Percentiles rank a stretch among this genome's conserved stretches.
phyloP scores from a whole-genome alignment of 2,113 vertebrate genomes.

The Cichladusa arquata region DNA sequence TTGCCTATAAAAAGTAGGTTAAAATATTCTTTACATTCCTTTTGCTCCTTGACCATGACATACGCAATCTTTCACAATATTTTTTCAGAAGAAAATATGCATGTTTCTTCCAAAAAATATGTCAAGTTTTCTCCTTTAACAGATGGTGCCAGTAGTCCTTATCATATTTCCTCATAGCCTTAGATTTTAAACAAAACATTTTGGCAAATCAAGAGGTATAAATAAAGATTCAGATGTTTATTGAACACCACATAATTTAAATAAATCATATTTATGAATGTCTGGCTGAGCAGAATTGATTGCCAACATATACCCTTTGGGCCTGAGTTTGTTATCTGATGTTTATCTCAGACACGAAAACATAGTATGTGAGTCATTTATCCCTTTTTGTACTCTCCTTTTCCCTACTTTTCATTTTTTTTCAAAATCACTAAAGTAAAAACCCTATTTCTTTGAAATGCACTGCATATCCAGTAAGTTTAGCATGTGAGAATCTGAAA shows the following conservation, averaged over 20 bases:
- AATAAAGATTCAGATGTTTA: constrained; percentile 49
- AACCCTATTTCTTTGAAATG: not conserved
- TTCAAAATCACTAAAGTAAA: not conserved
- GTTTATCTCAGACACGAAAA: constrained; percentile 29
- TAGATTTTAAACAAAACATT: constrained; percentile 31
- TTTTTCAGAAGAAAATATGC: constrained; percentile 26
- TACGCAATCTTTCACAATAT: constrained; percentile 20
- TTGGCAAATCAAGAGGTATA: constrained; percentile 38
- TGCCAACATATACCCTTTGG: constrained; percentile 13
- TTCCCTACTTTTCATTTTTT: not conserved
- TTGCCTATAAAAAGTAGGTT: not conserved
- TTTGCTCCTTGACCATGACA: constrained; percentile 11
- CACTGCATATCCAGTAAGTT: not conserved
- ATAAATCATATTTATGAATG: constrained; percentile 46
- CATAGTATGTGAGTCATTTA: not conserved
- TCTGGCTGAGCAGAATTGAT: constrained; percentile 26
- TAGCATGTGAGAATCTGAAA: not conserved
- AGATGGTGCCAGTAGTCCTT: constrained; percentile 42
- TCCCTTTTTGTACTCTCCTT: not conserved
- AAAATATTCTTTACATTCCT: not conserved
- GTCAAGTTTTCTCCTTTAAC: constrained; percentile 17
- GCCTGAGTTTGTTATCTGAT: constrained; percentile 8
- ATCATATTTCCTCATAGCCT: constrained; percentile 16
- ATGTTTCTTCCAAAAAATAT: constrained; percentile 2
- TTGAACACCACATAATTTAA: constrained; percentile 31